phyloP scores from a whole-genome alignment of 2,113 vertebrate species.

The Chaetodon auriga region DNA sequence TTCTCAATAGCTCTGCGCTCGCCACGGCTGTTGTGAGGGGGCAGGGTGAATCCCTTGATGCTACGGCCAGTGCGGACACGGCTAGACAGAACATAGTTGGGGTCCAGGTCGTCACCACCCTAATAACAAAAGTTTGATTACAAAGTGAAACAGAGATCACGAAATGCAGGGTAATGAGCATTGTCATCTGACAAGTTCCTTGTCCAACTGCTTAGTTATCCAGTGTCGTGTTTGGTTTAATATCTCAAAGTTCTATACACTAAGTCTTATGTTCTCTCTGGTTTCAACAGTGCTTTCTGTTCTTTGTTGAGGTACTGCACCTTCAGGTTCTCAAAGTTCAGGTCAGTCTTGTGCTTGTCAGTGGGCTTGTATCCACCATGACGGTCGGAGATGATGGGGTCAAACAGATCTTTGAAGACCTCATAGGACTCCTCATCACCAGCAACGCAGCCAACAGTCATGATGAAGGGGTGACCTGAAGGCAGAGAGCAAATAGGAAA shows the following conservation, averaged over 20 bases:
- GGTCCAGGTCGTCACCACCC: constrained; percentile 94
- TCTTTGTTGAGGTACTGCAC: constrained; percentile 63
- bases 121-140: constrained; percentile 54
- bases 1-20: constrained; percentile 91
- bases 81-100: constrained; percentile 92
- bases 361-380: constrained; percentile 93
- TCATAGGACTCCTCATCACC: constrained; percentile 93
- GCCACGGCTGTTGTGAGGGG: constrained; percentile 93
- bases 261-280: background rate
- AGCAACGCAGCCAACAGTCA: constrained; percentile 95
- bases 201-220: background rate
- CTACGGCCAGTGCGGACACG: constrained; percentile 95
- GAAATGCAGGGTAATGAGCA: background rate
- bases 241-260: background rate
- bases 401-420: constrained; percentile 91
- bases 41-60: constrained; percentile 93
- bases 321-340: constrained; percentile 96
- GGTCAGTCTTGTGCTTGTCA: constrained; percentile 95
- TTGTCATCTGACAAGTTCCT: background rate
- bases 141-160: background rate
- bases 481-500: background rate
- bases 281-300: background rate
- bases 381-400: constrained; percentile 92
- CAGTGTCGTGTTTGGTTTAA: background rate
- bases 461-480: constrained; percentile 95